Evolutionary conservation across 2,797 vertebrate species (phyloP).

Genomic region (Scolopax bukidnonensis): DNA sequence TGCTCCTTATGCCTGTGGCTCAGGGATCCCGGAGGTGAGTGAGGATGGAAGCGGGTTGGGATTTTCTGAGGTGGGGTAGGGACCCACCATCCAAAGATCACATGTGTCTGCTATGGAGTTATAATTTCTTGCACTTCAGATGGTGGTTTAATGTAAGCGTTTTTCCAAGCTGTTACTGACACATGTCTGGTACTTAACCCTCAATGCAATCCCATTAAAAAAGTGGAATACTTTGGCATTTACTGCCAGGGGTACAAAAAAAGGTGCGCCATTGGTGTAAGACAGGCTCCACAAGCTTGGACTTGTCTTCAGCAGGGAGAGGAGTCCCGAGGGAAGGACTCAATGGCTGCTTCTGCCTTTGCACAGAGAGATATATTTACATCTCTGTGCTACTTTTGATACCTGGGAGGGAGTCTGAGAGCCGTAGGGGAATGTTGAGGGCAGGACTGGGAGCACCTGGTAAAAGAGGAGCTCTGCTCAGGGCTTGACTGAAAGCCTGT

Average conservation of each 20-base stretch:
- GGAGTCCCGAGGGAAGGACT: background rate
- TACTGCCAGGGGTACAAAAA: background rate
- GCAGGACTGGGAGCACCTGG: background rate
- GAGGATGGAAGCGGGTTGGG: background rate
- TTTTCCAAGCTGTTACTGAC: background rate
- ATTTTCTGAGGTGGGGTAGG: background rate
- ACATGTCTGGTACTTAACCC: background rate
- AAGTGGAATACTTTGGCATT: background rate
- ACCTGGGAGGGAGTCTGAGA: background rate
- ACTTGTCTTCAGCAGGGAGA: background rate
- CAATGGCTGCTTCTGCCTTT: background rate
- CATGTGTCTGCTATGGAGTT: fast-evolving
- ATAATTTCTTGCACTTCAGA: background rate
- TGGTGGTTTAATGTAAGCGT: background rate
- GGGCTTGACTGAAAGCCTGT: constrained; percentile 60
- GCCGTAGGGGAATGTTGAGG: background rate
- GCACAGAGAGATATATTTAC: background rate
- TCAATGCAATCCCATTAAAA: background rate
- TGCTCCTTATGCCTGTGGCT: constrained; percentile 95
- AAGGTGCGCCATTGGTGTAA: fast-evolving
- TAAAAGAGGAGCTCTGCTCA: constrained; percentile 18
- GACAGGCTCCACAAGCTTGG: background rate
- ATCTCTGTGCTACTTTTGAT: background rate
- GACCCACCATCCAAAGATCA: background rate
- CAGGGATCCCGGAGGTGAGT: constrained; percentile 95